Base-by-base conservation (phyloP, 2,888 invertebrate genomes). In the Nephrotoma guestfalica region DNA sequence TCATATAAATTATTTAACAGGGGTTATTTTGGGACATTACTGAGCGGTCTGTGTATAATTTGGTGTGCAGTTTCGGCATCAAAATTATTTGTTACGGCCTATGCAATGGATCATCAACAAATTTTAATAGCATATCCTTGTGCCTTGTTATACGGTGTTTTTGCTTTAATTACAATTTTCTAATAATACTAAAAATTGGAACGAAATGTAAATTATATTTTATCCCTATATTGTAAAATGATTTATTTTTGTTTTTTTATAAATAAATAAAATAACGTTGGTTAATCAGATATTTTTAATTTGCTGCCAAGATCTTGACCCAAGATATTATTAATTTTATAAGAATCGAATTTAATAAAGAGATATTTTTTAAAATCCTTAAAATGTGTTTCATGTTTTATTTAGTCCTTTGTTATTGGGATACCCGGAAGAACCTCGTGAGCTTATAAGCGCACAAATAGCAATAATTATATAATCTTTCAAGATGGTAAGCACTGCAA, bases 61-160 rank as follows among this genome's bases (percentile, higher is more conserved):
- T 96, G 96, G 96, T 96, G 96, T 91, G 94, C 94, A 88, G 91
- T 94, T 88, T 95, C 95, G 41, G 95, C 96, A 43, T 95, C 95
- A 86, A 96, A 96, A 91, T 93, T 96, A 86, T 96, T 96, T 91
- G 95, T 95, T 87, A 94, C 95, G 71, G 95, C 95, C 41, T 92
- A 96, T 88, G 92, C 93, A 88, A 95, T 96, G 95, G 94, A 95
- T 89, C 94, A 94, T 90, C 95, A 95, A 90, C 95, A 95, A 91
- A 92, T 93, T 85, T 91, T 95, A 87, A 93, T 95, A 88, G 95
- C 95, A 87, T 96, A 96, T 92, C 96, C 96, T 13, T 96, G 96
- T 91, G 94, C 95, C 43, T 92, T 96, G 87, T 93, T 96, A 87
- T 96, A 96, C 90, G 95, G 95, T 87, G 95, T 96, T 87, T 96